phyloP scores from a whole-genome alignment of 2,797 vertebrate genomes.

The Dryobates pubescens region DNA sequence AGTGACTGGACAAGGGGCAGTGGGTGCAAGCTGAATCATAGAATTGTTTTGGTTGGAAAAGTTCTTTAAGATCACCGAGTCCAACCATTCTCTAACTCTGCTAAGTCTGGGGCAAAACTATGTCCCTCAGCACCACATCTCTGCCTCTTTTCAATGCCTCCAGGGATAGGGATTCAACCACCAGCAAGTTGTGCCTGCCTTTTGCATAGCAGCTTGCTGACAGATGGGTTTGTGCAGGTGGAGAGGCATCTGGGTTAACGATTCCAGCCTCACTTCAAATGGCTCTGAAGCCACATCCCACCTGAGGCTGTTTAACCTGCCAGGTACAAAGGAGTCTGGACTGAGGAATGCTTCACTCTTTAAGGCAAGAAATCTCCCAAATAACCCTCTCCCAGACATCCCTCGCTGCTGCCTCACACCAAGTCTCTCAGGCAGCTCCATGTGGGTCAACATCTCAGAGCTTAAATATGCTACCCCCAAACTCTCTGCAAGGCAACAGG shows the following conservation, averaged over 20 bases:
- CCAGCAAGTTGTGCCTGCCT: background rate
- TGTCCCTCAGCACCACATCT: too few species aligned
- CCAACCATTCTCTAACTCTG: too few species aligned
- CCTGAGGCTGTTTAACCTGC: background rate
- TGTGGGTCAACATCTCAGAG: fast-evolving
- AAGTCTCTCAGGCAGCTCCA: background rate
- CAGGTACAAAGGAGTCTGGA: background rate
- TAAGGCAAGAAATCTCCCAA: background rate
- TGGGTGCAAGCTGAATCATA: too few species aligned
- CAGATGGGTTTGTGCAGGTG: background rate
- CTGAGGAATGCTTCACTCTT: background rate
- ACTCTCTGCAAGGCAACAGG: fast-evolving
- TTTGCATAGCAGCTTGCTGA: background rate
- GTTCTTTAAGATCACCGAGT: too few species aligned
- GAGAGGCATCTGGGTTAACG: background rate
- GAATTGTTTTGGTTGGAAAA: too few species aligned
- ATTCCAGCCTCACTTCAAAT: background rate
- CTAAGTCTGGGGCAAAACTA: too few species aligned
- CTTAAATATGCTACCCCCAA: background rate
- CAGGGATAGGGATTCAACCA: too few species aligned
- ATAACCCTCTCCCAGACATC: too few species aligned
- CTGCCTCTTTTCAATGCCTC: too few species aligned
- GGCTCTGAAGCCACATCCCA: background rate
- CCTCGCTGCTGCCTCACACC: background rate
- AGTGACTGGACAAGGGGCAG: too few species aligned